Base-by-base conservation (phyloP, 2,113 vertebrate species). In the Rhabdornis inornatus region DNA sequence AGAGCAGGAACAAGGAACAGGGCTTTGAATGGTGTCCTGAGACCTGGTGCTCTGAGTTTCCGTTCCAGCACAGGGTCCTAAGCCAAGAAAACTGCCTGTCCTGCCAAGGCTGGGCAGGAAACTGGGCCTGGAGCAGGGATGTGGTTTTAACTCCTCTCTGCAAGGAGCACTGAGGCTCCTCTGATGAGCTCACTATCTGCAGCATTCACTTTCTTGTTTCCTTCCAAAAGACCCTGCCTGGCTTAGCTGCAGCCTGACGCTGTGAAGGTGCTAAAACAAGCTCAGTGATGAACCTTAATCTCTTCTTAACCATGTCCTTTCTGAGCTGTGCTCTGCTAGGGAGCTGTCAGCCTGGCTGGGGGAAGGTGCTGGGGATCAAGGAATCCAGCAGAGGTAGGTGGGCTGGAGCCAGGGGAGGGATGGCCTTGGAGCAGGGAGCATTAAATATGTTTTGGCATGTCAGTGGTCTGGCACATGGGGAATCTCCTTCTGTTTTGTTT, bases 61-160 rank as follows among this genome's bases (percentile, higher is more conserved):
- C 60, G 76, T 94, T 95, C 92, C 95, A 96, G 89, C 52, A 61
- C 63, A n/a, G 44, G 24, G 30, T 95, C 31, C 64, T 66, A 50
- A 89, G 95, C 95, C 95, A 95, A 96, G 80, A 92, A 90, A 81
- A 90, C 94, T 97, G 91, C 80, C 95, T 97, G 96, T 97, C 71
- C 96, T 97, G 96, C 95, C 90, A 96, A 92, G 71, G 33, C 79
- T 0, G 66, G 37, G 76, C 50, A 90, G 69, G 64, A 75, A 95
- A 63, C 69, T 65, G 16, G 1, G 66, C 59, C 75, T 57, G 75
- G 68, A 47, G 86, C 61, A n/a, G 83, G 7, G 0, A 27, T 0
- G 1, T 49, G 75, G 50, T 27, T 3, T 94, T 78, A 93, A 89
- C 80, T 78, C 82, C 78, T 74, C 75, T 68, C 59, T 77, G 24